Base-by-base conservation (phyloP, 92 coral and sea anemone genomes). In the Parazoanthus swiftii region DNA sequence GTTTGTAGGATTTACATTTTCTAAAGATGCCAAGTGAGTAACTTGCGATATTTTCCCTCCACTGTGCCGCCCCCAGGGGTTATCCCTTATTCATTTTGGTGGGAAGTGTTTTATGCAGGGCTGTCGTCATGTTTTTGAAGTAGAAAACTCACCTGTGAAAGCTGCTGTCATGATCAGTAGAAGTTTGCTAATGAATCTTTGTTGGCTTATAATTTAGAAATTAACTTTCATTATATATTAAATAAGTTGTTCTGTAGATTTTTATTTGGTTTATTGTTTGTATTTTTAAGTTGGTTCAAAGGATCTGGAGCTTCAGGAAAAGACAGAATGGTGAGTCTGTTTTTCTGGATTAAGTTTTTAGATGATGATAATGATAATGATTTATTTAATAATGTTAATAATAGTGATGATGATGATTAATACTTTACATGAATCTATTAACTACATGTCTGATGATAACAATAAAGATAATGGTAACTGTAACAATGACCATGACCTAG, bases 1-100 rank as follows among this genome's bases (percentile, higher is more conserved):
- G 3, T 97, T 97, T 78, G 91, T 97, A 75, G 99, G 99, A 76
- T 97, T 97, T 87, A 97, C 98, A 0, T 97, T 76, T 88, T 95
- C 99, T 6, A 94, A 95, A 80, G 93, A 93, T 76, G 92, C 90
- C 20, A 86, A 89, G 99, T 97, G 88, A 90, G 98, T 89, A 77
- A 8, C 63, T 43, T 79, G n/a, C 2, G 9, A 51, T 39, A 71
- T 35, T n/a, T 11, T 25, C 15, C 8, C 1, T 9, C 14, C 21
- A 6, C 20, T 51, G 3, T 23, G 11, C 14, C 3, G 48, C 1
- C 58, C 16, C 58, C 15, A 51, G 58, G 58, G 2, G 51, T 1
- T 51, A 10, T 51, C 13, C 58, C 58, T 59, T 15, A 35, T 37
- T 29, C 14, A 0, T 42, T 51, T 50, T 18, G 68, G 68, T 63